These are phyloP conservation scores for Synanthedon formicaeformis DNA, from an alignment of 2,888 invertebrate species.

Conservation along the genomic window DNA sequence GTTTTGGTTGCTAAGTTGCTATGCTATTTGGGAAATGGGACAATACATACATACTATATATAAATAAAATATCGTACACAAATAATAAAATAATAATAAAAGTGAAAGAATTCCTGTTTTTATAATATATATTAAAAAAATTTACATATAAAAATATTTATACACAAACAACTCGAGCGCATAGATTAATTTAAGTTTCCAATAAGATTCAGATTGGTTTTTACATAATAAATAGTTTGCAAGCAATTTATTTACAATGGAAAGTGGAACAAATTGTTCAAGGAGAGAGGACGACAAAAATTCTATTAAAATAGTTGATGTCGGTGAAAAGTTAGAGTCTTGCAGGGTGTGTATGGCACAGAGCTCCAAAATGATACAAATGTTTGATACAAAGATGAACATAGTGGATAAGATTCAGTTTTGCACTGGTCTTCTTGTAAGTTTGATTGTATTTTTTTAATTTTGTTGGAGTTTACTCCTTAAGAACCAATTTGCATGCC, in stretches of 20 bases:
- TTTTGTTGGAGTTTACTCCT: too few relatives aligned
- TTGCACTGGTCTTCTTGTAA: slow-evolving; percentile 39
- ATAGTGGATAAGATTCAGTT: slow-evolving; percentile 25
- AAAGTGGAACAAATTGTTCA: not conserved
- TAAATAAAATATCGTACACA: too few relatives aligned
- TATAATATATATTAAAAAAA: too few relatives aligned
- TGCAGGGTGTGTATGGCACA: slow-evolving; percentile 31
- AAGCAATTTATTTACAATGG: not conserved
- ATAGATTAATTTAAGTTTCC: not conserved
- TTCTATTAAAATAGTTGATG: not conserved
- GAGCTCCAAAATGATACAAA: slow-evolving; percentile 15
- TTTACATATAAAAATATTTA: too few relatives aligned
- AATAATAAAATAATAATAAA: too few relatives aligned
- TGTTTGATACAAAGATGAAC: slow-evolving; percentile 19
- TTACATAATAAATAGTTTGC: not conserved
- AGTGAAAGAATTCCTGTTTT: too few relatives aligned
- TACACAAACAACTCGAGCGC: too few relatives aligned
- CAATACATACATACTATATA: too few relatives aligned
- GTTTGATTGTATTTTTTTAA: slow-evolving; percentile 1
- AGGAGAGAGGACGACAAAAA: not conserved
- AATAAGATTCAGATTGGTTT: not conserved
- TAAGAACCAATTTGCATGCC: too few relatives aligned
- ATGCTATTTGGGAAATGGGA: too few relatives aligned
- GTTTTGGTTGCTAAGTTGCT: too few relatives aligned
- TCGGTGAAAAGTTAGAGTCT: slow-evolving; percentile 8